These are phyloP conservation scores for Liposcelis brunnea DNA, from an alignment of 2,888 invertebrate genomes.

Conservation along the genomic window DNA sequence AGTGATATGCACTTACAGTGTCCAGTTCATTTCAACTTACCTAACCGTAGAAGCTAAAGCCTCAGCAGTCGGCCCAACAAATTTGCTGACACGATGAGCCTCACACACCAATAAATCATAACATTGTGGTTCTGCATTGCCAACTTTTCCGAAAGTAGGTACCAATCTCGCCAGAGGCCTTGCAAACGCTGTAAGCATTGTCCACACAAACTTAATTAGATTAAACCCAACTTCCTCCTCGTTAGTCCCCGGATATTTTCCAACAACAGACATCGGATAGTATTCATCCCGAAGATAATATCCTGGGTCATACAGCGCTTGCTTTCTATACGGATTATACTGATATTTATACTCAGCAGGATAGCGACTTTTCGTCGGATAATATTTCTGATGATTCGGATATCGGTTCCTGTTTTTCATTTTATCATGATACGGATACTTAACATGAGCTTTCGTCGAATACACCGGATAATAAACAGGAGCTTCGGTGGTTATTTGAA, in stretches of 20 bases:
- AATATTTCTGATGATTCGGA: too few species aligned
- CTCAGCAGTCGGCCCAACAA: conserved; percentile 3
- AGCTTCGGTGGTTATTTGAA: too few species aligned
- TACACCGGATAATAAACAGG: too few species aligned
- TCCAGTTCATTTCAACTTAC: too few species aligned
- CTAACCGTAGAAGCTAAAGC: conserved; percentile 4
- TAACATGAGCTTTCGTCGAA: too few species aligned
- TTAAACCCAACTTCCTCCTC: not conserved
- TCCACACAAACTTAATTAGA: conserved; percentile 1
- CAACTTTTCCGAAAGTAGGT: not conserved
- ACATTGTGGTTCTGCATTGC: not conserved
- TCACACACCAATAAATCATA: conserved; percentile 3
- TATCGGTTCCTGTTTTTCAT: too few species aligned
- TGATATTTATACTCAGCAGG: too few species aligned
- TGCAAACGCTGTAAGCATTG: not conserved
- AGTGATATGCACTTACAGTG: too few species aligned
- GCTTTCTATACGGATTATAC: too few species aligned
- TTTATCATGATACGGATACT: too few species aligned
- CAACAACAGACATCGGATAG: conserved; percentile 6
- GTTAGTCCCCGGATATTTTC: not conserved
- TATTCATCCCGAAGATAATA: conserved; percentile 2
- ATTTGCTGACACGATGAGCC: not conserved
- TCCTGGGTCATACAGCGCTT: too few species aligned
- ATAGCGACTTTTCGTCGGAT: too few species aligned
- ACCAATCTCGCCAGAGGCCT: not conserved